A percentile compares a stretch with the other conserved stretches of the same genome.
Conservation (phyloP, 2,888 invertebrate genomes). For the Leptarthrus brevirostris region DNA sequence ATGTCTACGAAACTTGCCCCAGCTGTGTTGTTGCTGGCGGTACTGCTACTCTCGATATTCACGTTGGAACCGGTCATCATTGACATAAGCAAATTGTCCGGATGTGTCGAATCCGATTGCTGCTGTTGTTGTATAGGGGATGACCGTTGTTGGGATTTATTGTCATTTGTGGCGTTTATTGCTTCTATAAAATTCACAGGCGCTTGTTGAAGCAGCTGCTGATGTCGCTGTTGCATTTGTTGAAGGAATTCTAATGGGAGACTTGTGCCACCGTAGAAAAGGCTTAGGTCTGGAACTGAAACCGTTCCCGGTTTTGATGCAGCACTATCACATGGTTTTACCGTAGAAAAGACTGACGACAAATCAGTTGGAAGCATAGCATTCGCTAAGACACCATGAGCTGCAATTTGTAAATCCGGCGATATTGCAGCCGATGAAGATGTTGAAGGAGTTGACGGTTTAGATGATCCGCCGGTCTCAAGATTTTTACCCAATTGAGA, state of each 20-base stretch:
- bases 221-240: constrained; percentile 53
- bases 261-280: constrained; percentile 15
- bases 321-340: background rate
- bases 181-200: background rate
- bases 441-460: constrained; percentile 28
- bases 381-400: constrained; percentile 14
- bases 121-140: background rate
- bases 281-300: constrained; percentile 28
- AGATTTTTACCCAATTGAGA: constrained; percentile 8
- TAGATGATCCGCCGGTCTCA: constrained; percentile 21
- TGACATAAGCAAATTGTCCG: constrained; percentile 19
- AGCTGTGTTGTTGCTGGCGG: background rate
- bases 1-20: constrained; percentile 51
- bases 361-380: constrained; percentile 33
- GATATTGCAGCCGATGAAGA: constrained; percentile 50
- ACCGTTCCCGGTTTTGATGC: background rate
- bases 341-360: constrained; percentile 5
- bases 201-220: background rate
- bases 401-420: constrained; percentile 45
- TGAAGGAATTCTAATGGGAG: constrained; percentile 52
- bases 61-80: constrained; percentile 4
- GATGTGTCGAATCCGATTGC: background rate
- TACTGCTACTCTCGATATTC: background rate
- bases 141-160: background rate
- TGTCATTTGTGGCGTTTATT: background rate